phyloP scores from a whole-genome alignment of 2,888 invertebrate species.

The Coelinius sp. region DNA sequence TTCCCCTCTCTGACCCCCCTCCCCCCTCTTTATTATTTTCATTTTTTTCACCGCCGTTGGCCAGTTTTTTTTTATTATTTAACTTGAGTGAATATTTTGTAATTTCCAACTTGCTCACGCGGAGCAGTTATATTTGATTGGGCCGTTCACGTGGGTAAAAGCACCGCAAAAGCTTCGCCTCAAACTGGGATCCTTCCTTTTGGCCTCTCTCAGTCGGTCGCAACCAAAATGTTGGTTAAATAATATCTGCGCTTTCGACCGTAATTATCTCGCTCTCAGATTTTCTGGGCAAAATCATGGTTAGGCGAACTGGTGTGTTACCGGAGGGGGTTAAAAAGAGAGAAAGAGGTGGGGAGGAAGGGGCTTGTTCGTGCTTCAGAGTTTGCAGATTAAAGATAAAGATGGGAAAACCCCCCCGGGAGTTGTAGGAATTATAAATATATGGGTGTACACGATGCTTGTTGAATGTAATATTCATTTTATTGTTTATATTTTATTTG shows the following conservation, averaged over 20 bases:
- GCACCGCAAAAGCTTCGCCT: constrained; percentile 52
- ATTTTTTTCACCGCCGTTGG: neutral
- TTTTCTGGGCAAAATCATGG: constrained; percentile 55
- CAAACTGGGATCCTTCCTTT: constrained; percentile 32
- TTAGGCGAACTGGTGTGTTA: constrained; percentile 19
- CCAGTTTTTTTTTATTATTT: constrained; percentile 17
- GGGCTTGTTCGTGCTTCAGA: constrained; percentile 38
- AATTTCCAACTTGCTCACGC: constrained; percentile 43
- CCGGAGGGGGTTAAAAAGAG: constrained; percentile 25
- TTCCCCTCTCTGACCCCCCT: neutral
- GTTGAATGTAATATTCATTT: constrained; percentile 31
- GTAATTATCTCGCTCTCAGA: constrained; percentile 69
- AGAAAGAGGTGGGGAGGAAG: constrained; percentile 34
- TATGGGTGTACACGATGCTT: constrained; percentile 25
- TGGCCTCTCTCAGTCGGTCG: constrained; percentile 40
- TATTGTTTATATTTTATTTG: neutral
- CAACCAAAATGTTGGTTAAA: constrained; percentile 66
- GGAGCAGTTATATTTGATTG: constrained; percentile 64
- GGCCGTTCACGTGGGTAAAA: constrained; percentile 57
- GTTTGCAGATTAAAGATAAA: constrained; percentile 52
- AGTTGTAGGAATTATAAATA: constrained; percentile 41
- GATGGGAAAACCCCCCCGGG: constrained; percentile 39
- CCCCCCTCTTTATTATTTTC: neutral
- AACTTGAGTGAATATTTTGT: constrained; percentile 12
- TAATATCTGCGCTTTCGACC: constrained; percentile 67